Evolutionary conservation across 2,888 invertebrate genomes (phyloP), one percentile per base, ranked within the genome.

Genomic region (Hanleya hanleyi): DNA sequence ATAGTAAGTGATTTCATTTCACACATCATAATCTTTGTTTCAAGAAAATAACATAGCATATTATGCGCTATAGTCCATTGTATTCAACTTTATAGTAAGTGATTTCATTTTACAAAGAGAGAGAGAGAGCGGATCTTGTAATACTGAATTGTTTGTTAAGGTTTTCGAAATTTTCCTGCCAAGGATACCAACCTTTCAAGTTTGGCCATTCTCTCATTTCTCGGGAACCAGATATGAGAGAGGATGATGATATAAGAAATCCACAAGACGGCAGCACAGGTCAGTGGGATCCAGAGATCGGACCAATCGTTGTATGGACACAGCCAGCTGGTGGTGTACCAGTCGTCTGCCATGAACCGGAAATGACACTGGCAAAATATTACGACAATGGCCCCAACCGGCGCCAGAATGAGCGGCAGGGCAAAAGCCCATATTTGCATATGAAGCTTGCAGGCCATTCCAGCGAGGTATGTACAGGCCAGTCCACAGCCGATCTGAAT

Each of bases 201-300:
- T 49, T 97, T 95, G 0, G 98, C 98, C 86, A 99, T 93, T 92
- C 99, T 94, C 91, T 99, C 98, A 86, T 97, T 97, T 92, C 97
- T 97, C 3, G 99, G 99, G 1, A 96, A 97, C 98, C 98, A 99
- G 79, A 99, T 96, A 87, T 99, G 98, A 74, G 98, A 92, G 0
- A 97, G 96, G 70, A 98, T 96, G 97, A 99, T 98, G 0, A 97
- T 96, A 91, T 99, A 98, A 0, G 97, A 97, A 2, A 98, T 90
- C 69, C 98, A 91, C 96, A 98, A 97, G 12, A 85, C 79, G 9
- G 77, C 80, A 9, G 84, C 84, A 50, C 81, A 81, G 6, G 81
- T 80, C 22, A 87, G 69, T 4, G 82, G 80, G 64, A 84, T 72
- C 64, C 82, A 67, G 36, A 87, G 71, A 7, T 77, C 69, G 6